Base-by-base conservation (phyloP, 2,113 vertebrate genomes). In the Hippocampus abdominalis region DNA sequence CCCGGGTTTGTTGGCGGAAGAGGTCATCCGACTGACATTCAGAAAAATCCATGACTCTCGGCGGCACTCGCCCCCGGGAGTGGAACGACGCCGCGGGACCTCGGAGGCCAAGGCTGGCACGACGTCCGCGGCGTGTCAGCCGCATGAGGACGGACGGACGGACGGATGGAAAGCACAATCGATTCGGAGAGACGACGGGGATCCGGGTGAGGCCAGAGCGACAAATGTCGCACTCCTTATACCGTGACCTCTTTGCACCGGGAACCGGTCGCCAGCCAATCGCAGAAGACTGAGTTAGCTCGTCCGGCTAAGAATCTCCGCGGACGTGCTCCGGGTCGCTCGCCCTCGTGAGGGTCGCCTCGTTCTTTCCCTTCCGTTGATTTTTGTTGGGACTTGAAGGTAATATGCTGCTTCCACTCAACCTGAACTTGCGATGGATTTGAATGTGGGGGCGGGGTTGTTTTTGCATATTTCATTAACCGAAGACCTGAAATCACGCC, bases 201-300 rank as follows among this genome's bases (percentile, higher is more conserved):
- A 82, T 77, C 76, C 72, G 72, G 73, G 40, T n/a, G 57, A 84
- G 71, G 72, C 76, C 68, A 82, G 72, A 63, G 64, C 71, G 62
- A 78, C 81, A 29, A 76, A 23, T 78, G 71, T 86, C 81, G 65
- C 79, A 73, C 89, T 91, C 84, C 87, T 91, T 89, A 90, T 51
- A 54, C 73, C 54, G 66, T 75, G 88, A 89, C 88, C 90, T 85
- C 83, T 81, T 75, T 79, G 81, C 81, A 81, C 80, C 75, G n/a
- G 72, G 29, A 29, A 29, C 29, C 29, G 29, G 29, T 29, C 29
- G 29, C 29, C 29, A 29, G 29, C 29, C 29, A 29, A 29, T 29
- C 29, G 29, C 29, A 29, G 29, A 3, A 29, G 27, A 27, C 27
- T 2, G 27, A 27, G 27, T 27, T 27, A 27, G 27, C 27, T 1